phyloP scores from a whole-genome alignment of 2,888 invertebrate species.

The Chrysolina oricalcia region DNA sequence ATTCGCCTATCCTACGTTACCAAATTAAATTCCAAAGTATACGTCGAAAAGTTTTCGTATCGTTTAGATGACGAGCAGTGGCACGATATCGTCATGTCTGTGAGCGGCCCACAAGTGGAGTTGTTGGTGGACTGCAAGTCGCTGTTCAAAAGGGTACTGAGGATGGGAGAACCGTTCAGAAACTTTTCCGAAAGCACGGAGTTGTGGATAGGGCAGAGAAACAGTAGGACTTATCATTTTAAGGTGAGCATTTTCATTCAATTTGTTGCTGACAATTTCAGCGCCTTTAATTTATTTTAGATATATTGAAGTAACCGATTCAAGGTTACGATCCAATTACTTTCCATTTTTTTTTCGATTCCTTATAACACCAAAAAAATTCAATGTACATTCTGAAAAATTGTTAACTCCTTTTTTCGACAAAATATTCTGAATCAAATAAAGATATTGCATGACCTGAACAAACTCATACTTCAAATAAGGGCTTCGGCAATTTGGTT shows the following conservation, averaged over 20 bases:
- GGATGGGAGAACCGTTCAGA: slow-evolving; percentile 81
- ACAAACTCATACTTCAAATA: too few relatives aligned
- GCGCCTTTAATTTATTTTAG: too few relatives aligned
- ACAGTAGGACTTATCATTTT: slow-evolving; percentile 86
- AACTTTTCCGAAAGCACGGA: slow-evolving; percentile 84
- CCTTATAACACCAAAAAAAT: too few relatives aligned
- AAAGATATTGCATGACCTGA: too few relatives aligned
- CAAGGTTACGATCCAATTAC: too few relatives aligned
- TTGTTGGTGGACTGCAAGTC: slow-evolving; percentile 91
- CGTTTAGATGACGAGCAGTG: slow-evolving; percentile 90
- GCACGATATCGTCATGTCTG: slow-evolving; percentile 89
- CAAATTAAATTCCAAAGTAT: slow-evolving; percentile 74
- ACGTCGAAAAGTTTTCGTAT: slow-evolving; percentile 91
- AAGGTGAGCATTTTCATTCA: slow-evolving; percentile 77
- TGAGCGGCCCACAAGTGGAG: slow-evolving; percentile 88
- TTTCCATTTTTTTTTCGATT: too few relatives aligned
- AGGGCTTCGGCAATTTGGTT: too few relatives aligned
- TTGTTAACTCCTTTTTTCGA: too few relatives aligned
- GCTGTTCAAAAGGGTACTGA: slow-evolving; percentile 85
- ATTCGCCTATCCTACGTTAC: slow-evolving; percentile 87
- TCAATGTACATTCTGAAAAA: too few relatives aligned
- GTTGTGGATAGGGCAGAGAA: slow-evolving; percentile 92
- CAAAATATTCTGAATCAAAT: too few relatives aligned
- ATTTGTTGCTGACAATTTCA: too few relatives aligned
- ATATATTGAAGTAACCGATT: too few relatives aligned